Evolutionary conservation across 2,888 invertebrate species (phyloP).

Genomic region (Imbricaverruca yamaguchii): DNA sequence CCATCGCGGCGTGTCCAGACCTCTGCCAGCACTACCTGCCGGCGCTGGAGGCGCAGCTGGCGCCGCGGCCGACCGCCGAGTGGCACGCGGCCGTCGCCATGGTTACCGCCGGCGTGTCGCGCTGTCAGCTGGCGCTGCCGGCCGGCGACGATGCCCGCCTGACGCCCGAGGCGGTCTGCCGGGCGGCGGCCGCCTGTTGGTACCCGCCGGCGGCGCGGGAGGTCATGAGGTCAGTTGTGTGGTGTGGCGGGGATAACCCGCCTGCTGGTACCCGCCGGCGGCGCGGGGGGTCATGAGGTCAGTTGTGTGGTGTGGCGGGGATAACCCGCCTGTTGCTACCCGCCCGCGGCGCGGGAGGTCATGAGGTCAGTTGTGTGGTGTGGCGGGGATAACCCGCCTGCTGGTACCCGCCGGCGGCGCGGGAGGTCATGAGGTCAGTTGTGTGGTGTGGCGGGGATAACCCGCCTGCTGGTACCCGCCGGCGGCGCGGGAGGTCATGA

Average conservation of each 20-base stretch:
- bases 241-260: too few species aligned
- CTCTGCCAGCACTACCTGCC: not conserved
- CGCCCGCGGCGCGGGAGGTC: too few species aligned
- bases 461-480: too few species aligned
- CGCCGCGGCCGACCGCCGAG: slow-evolving; percentile 1
- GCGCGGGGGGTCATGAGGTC: too few species aligned
- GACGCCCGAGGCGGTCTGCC: not conserved
- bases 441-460: too few species aligned
- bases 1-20: not conserved
- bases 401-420: not conserved
- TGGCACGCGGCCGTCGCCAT: slow-evolving; percentile 1
- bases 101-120: not conserved
- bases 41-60: not conserved
- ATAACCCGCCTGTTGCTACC: too few species aligned
- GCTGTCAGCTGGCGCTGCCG: not conserved
- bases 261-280: too few species aligned
- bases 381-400: not conserved
- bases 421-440: not conserved
- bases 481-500: too few species aligned
- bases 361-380: too few species aligned
- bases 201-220: not conserved
- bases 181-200: not conserved
- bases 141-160: not conserved
- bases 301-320: too few species aligned
- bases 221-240: not conserved